These are phyloP conservation scores for Polypterus bichir DNA, from an alignment of 2,113 vertebrate species.

Conservation along the genomic window DNA sequence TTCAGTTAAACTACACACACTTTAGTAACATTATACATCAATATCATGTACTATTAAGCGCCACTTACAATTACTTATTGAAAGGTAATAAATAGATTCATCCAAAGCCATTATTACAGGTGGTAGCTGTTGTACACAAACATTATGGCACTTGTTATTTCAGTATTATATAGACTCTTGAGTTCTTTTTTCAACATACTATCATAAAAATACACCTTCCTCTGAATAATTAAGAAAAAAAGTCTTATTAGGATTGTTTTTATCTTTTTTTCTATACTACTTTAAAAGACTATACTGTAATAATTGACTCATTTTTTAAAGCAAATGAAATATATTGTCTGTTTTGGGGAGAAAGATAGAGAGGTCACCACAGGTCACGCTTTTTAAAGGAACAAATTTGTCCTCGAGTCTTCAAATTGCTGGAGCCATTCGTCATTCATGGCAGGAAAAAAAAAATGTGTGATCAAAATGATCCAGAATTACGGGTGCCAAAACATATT, in stretches of 20 bases:
- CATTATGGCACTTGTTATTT: conserved; percentile 15
- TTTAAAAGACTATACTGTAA: no score
- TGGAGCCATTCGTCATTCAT: no score
- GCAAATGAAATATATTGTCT: no score
- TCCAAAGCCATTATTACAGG: conserved; percentile 27
- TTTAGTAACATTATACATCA: conserved; percentile 47
- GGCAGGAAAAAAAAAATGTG: no score
- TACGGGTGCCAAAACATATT: no score
- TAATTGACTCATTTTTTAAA: no score
- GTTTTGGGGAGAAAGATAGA: no score
- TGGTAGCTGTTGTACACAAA: conserved; percentile 20
- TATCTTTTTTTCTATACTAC: no score
- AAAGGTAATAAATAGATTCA: conserved; percentile 47
- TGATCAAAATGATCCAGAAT: no score
- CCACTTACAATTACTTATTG: conserved; percentile 30
- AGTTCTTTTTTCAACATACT: background rate
- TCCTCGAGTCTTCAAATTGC: no score
- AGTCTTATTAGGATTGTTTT: background rate
- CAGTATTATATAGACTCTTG: conserved; percentile 2
- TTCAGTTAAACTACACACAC: conserved; percentile 40
- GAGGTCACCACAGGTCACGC: no score
- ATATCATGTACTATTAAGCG: conserved; percentile 32
- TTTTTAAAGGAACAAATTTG: no score
- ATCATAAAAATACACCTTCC: background rate
- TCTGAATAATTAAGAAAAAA: background rate